Evolutionary conservation across 2,888 invertebrate species (phyloP).

Genomic region (Caenorhabditis afra): DNA sequence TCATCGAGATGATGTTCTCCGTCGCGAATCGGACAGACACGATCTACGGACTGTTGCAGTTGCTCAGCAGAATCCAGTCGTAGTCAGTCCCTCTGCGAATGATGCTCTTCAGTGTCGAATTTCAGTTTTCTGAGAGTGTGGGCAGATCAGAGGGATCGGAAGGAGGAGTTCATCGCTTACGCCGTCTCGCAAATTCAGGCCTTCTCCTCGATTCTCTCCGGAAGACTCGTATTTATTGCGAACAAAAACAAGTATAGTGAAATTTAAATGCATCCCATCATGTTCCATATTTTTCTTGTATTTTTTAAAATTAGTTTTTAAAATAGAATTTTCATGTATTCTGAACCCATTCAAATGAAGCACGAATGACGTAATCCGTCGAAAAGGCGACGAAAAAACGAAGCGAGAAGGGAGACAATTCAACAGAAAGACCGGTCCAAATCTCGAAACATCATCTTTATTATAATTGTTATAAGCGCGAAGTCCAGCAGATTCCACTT

Average conservation of each 20-base stretch:
- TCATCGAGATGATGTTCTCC: conserved; percentile 16
- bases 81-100: too few relatives aligned
- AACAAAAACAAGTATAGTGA: neutral
- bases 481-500: conserved; percentile 32
- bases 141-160: conserved; percentile 1
- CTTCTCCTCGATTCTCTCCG: conserved; percentile 8
- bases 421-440: conserved; percentile 56
- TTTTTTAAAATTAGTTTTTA: neutral
- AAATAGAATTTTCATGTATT: neutral
- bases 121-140: conserved; percentile 14
- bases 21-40: neutral
- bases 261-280: neutral
- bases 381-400: conserved; percentile 10
- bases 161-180: conserved; percentile 14
- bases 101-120: too few relatives aligned
- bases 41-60: conserved; percentile 10
- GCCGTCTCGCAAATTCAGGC: conserved; percentile 17
- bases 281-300: conserved; percentile 15
- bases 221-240: neutral
- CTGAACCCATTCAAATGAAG: conserved; percentile 7
- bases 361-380: conserved; percentile 39
- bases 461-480: conserved; percentile 57
- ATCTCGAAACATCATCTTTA: conserved; percentile 63
- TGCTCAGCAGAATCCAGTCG: conserved; percentile 14
- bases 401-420: conserved; percentile 34